phyloP scores from a whole-genome alignment of 2,888 invertebrate species.

The Morpho deidamia region DNA sequence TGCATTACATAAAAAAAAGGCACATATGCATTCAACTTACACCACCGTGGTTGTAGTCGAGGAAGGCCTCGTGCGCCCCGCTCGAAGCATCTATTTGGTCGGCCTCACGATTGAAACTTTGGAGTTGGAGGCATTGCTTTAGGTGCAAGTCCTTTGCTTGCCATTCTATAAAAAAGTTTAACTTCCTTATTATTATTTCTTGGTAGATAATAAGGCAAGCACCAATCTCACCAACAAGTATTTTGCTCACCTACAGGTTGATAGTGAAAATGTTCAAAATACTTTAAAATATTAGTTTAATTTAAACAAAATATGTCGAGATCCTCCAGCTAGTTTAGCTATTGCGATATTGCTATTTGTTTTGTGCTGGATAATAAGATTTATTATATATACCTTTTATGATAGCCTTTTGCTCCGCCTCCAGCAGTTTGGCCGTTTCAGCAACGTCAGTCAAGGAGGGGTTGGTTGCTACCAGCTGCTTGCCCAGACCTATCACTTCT shows the following conservation, averaged over 20 bases:
- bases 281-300: too few species aligned
- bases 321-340: too few species aligned
- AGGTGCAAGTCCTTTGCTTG: slow-evolving; percentile 90
- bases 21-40: slow-evolving; percentile 62
- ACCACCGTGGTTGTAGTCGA: slow-evolving; percentile 92
- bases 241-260: too few species aligned
- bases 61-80: slow-evolving; percentile 94
- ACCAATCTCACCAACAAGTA: too few species aligned
- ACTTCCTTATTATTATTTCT: too few species aligned
- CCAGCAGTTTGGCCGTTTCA: slow-evolving; percentile 84
- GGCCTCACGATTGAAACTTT: slow-evolving; percentile 96
- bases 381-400: slow-evolving; percentile 70
- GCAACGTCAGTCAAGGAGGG: slow-evolving; percentile 86
- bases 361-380: too few species aligned
- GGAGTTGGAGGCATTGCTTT: slow-evolving; percentile 92
- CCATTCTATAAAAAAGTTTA: slow-evolving; percentile 78
- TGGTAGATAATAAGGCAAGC: too few species aligned
- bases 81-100: slow-evolving; percentile 98
- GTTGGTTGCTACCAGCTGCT: slow-evolving; percentile 85
- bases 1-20: too few species aligned
- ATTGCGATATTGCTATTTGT: too few species aligned
- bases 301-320: too few species aligned
- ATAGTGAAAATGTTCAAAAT: too few species aligned
- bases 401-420: slow-evolving; percentile 87
- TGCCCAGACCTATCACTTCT: slow-evolving; percentile 89